A percentile compares a stretch with the other conserved stretches of the same genome.
Evolutionary conservation across 2,113 vertebrate genomes (phyloP).

Genomic region (Morphnarchus princeps): DNA sequence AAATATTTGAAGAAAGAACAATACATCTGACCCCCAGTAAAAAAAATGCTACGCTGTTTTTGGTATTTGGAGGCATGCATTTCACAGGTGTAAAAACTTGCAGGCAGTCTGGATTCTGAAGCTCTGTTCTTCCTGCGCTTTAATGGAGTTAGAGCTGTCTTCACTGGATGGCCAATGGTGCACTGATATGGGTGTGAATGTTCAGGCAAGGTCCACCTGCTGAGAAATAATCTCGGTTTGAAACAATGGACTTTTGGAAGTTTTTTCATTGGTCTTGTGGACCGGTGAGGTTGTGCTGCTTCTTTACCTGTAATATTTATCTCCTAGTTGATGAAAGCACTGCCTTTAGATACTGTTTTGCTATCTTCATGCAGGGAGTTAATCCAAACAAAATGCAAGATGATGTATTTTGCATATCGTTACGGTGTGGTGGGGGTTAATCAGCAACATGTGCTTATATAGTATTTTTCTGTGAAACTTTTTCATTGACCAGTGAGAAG

Average conservation of each 20-base stretch:
- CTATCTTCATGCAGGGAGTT: neutral
- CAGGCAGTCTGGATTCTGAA: neutral
- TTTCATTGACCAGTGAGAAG: neutral
- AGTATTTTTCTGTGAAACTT: neutral
- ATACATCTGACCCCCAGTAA: neutral
- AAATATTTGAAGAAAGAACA: neutral
- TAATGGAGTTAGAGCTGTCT: neutral
- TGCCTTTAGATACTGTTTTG: neutral
- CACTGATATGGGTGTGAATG: neutral
- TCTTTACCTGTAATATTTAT: neutral
- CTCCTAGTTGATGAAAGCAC: neutral
- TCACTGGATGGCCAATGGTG: neutral
- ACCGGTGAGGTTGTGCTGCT: neutral
- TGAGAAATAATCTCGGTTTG: neutral
- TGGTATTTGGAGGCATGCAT: neutral
- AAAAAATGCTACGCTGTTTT: neutral
- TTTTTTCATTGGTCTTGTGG: neutral
- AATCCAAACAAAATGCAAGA: neutral
- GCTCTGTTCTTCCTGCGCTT: neutral
- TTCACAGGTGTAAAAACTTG: neutral
- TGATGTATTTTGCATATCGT: neutral
- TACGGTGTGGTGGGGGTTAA: neutral
- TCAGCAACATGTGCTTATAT: neutral
- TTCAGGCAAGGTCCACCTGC: neutral
- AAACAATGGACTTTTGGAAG: neutral